Evolutionary conservation across 2,888 invertebrate genomes (phyloP), one percentile per base, ranked within the genome.

Genomic region (Polyploca ridens): DNA sequence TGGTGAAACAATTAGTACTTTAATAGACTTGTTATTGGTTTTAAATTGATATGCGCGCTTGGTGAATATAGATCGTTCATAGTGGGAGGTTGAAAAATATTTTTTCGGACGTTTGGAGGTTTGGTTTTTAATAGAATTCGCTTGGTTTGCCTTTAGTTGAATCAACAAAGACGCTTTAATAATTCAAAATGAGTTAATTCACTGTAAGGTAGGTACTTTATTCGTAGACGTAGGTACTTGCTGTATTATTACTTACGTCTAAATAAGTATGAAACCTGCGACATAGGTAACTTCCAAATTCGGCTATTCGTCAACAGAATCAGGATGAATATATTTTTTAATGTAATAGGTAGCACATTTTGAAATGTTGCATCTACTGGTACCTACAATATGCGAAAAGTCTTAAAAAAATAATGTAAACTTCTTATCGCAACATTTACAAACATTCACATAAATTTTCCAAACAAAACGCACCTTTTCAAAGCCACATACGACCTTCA

Each of bases 1-100:
- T 72, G 71, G 68, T 66, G 68, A 65, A 66, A 72, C 76, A 76
- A 83, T 82, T 77, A 80, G 71, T 74, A 68, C 77, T 79, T 79
- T 74, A 72, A 75, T 65, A 68, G 33, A 70, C 69, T 64, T 74
- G 72, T 74, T 72, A 74, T 77, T 75, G 58, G 72, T 68, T 70
- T 75, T 75, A 69, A 72, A 70, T 61, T 61, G 70, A 66, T 66
- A 71, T 64, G 54, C 63, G 63, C 60, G 33, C 66, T 16, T 35
- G 54, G 58, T 61, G 64, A 61, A 65, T 62, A 63, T 66, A 66
- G 66, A 62, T 35, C 62, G 49, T 60, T 63, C 62, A 38, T 54
- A 62, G 41, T 62, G 38, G 38, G 54, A n/a, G 54, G 54, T 54
- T 54, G 54, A n/a, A 10, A 19, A n/a, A n/a, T n/a, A n/a, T 49